Evolutionary conservation across 2,113 vertebrate genomes (phyloP).

Genomic region (Mastomys natalensis): DNA sequence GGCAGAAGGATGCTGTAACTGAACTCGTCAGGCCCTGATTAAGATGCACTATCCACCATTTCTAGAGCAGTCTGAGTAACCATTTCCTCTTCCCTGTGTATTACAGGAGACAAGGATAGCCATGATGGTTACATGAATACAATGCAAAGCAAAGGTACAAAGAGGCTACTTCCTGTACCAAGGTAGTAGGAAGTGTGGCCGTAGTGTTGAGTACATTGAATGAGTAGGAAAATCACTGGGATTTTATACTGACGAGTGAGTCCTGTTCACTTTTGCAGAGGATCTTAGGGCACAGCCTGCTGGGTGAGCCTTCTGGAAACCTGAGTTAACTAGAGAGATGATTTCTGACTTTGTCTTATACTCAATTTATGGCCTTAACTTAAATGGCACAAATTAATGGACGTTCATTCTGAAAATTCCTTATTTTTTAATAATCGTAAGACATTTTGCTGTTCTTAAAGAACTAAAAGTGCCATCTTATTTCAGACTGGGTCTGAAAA

Average conservation of each 20-base stretch:
- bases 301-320: neutral
- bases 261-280: neutral
- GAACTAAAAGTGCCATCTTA: neutral
- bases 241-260: neutral
- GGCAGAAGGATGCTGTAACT: neutral
- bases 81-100: neutral
- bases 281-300: neutral
- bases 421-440: conserved; percentile 33
- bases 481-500: neutral
- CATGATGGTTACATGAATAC: neutral
- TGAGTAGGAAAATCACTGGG: neutral
- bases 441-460: neutral
- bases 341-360: neutral
- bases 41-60: neutral
- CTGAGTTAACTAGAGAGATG: neutral
- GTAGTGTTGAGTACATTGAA: neutral
- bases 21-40: neutral
- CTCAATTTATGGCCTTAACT: conserved; percentile 1
- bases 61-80: neutral
- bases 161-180: neutral
- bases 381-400: neutral
- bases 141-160: neutral
- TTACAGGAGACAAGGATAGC: neutral
- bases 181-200: neutral
- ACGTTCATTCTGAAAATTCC: neutral